Base-by-base conservation (phyloP, 2,113 vertebrate species). In the Orientallactaga bullata region DNA sequence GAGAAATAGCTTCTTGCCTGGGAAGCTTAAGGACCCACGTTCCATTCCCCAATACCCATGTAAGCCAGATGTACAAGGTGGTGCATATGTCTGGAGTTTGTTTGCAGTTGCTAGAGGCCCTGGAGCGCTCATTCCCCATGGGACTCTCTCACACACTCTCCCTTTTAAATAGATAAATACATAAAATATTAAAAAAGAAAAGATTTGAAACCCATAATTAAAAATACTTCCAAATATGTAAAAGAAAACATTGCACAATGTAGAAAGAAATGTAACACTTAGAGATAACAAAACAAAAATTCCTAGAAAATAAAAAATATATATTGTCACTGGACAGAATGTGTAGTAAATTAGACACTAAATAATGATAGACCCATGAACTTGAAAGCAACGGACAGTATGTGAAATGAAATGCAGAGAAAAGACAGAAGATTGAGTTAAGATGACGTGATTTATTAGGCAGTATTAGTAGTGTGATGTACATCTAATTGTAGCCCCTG, bases 341-440 rank as follows among this genome's bases (percentile, higher is more conserved):
- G 71, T 82, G 78, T 60, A 66, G 18, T 15, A 86, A 58, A 42
- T 47, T 63, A 30, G 51, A 80, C 12, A 74, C 18, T 47, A 47
- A 2, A 23, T 58, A 61, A 76, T 63, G 9, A 28, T 66, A 23
- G 66, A 85, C 23, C 0, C 68, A n/a, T 63, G 15, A 82, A 83
- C 18, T 85, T 78, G n/a, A 89, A 86, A 72, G 24, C 32, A 78
- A 68, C 68, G 17, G 42, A 94, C 89, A 87, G 28, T 78, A 63
- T 51, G 5, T n/a, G 78, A 60, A 90, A 84, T 87, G 7, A 95
- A 85, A 88, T 81, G 35, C 2, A 74, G 28, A 71, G 39, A 78
- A 51, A 89, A 80, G 20, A 78, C 32, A 28, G 5, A 94, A 81
- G 61, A 11, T 47, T 86, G 32, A 37, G 32, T 61, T 76, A 65